Evolutionary conservation across 2,888 invertebrate genomes (phyloP).

Genomic region (Leucophenga montana): DNA sequence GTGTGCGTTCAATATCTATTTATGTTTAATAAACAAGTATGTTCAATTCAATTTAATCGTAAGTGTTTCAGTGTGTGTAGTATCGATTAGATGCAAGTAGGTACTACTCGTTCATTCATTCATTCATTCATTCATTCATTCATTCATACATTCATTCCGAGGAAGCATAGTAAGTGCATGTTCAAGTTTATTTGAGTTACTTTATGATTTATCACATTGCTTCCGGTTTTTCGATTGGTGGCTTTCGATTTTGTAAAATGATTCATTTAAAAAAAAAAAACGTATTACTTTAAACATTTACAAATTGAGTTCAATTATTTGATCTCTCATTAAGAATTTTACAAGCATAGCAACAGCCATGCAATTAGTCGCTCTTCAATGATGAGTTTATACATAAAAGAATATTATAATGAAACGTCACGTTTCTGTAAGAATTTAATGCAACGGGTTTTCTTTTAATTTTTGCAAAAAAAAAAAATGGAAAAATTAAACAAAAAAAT

Average conservation of each 20-base stretch:
- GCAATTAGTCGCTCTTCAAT: background rate
- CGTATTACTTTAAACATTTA: background rate
- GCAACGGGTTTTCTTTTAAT: background rate
- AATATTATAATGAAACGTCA: background rate
- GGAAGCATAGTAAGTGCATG: too few species aligned
- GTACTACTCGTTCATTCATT: background rate
- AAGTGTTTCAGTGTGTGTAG: background rate
- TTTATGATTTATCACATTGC: slow-evolving; percentile 1
- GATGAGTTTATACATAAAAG: background rate
- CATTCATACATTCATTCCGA: background rate
- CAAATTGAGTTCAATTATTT: background rate
- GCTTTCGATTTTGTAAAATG: background rate
- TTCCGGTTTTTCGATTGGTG: background rate
- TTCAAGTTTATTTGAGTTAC: background rate
- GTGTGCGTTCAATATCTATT: background rate
- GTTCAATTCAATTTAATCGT: background rate
- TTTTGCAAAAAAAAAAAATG: background rate
- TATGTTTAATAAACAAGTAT: background rate
- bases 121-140: background rate
- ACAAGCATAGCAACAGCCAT: background rate
- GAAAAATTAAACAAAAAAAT: background rate
- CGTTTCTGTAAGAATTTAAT: slow-evolving; percentile 1
- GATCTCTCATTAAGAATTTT: too few species aligned
- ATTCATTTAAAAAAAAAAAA: background rate
- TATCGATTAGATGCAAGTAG: background rate